Conservation (phyloP, 2,888 invertebrate species). For the Epistrophe grossulariae region DNA sequence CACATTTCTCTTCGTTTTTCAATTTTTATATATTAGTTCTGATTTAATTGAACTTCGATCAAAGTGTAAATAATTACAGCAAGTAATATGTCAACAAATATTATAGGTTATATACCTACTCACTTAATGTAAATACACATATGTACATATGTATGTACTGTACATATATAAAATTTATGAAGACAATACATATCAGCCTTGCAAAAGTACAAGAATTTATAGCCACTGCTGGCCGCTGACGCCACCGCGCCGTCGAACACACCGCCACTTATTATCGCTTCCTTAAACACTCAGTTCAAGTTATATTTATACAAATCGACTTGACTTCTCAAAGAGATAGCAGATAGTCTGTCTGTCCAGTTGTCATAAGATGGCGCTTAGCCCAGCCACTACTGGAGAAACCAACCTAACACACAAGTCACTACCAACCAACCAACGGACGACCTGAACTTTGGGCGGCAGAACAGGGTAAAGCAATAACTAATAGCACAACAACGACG, state of each 20-base stretch:
- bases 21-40: slow-evolving; percentile 39
- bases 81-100: slow-evolving; percentile 70
- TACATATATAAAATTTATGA: not conserved
- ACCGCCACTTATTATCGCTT: slow-evolving; percentile 71
- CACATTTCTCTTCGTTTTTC: slow-evolving; percentile 62
- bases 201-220: slow-evolving; percentile 72
- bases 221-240: slow-evolving; percentile 29
- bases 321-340: slow-evolving; percentile 46
- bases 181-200: slow-evolving; percentile 49
- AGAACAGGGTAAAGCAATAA: slow-evolving; percentile 46
- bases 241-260: not conserved
- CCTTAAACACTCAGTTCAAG: slow-evolving; percentile 67
- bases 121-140: slow-evolving; percentile 28
- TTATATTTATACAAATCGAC: slow-evolving; percentile 65
- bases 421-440: slow-evolving; percentile 72
- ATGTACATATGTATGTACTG: not conserved
- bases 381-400: slow-evolving; percentile 35
- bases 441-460: slow-evolving; percentile 53
- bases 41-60: slow-evolving; percentile 75
- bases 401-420: slow-evolving; percentile 34
- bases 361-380: slow-evolving; percentile 74
- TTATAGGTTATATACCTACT: slow-evolving; percentile 8
- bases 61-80: slow-evolving; percentile 72
- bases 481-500: slow-evolving; percentile 8
- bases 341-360: slow-evolving; percentile 61